Conservation (phyloP, 2,888 invertebrate genomes). For the Pardosa pseudoannulata region DNA sequence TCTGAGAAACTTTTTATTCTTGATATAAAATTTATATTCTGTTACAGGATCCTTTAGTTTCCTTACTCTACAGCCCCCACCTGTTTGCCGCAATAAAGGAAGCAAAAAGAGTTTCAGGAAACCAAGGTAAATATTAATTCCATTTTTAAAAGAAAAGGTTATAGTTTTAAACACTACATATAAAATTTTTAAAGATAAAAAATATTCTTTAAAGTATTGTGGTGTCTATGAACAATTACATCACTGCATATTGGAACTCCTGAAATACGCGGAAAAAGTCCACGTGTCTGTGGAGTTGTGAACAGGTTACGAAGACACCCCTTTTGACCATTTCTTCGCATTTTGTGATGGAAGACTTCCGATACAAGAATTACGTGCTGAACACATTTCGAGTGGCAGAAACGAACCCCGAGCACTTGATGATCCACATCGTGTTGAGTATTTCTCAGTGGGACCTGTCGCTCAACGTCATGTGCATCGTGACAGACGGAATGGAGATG, state of each 20-base stretch:
- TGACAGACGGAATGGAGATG: slow-evolving; percentile 50
- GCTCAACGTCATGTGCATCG: slow-evolving; percentile 58
- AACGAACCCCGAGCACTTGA: slow-evolving; percentile 40
- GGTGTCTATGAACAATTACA: too few relatives aligned
- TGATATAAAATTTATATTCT: background rate
- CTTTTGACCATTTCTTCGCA: slow-evolving; percentile 51
- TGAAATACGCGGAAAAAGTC: slow-evolving; percentile 54
- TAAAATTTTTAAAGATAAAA: too few relatives aligned
- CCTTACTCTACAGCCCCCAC: slow-evolving; percentile 74
- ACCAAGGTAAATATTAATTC: slow-evolving; percentile 74
- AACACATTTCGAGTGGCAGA: slow-evolving; percentile 35
- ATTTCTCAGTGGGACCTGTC: slow-evolving; percentile 64
- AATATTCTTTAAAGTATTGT: too few relatives aligned
- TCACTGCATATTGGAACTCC: slow-evolving; percentile 39
- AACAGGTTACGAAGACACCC: slow-evolving; percentile 44
- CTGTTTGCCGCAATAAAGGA: slow-evolving; percentile 67
- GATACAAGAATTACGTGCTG: slow-evolving; percentile 48
- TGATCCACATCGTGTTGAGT: slow-evolving; percentile 45
- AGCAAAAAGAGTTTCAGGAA: slow-evolving; percentile 74
- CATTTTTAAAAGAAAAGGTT: too few relatives aligned
- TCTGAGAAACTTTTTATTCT: background rate
- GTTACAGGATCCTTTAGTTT: slow-evolving; percentile 67
- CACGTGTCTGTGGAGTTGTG: slow-evolving; percentile 59
- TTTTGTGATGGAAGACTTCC: slow-evolving; percentile 50
- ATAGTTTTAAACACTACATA: too few relatives aligned